Evolutionary conservation across 2,888 invertebrate species (phyloP), one percentile per base, ranked within the genome.

Genomic region (Chaetogeoica ovagalla): DNA sequence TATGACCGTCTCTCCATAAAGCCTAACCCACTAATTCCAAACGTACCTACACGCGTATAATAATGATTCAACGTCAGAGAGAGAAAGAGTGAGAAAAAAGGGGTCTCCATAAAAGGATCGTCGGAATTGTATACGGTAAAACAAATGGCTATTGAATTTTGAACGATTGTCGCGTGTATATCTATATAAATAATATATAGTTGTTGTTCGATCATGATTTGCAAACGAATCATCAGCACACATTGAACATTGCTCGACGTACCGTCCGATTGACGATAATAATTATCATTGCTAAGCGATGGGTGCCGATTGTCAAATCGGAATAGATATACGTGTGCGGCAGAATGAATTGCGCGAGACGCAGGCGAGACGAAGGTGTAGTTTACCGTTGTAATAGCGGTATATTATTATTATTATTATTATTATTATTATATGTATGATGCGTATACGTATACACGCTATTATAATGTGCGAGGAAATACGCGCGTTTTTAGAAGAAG

Each of bases 311-410:
- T 77, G 77, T 77, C 62, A 70, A 57, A 63, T 55, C 21, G 63
- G 71, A 71, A 79, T n/a, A n/a, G n/a, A n/a, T n/a, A n/a, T n/a
- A n/a, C n/a, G n/a, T 55, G 70, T 62, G 79, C 57, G 79, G 52
- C 43, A 57, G 63, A 71, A 63, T 63, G 63, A 79, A 70, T n/a
- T n/a, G n/a, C n/a, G 63, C 70, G 63, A 79, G 52, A 71, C 70
- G 63, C 71, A 52, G 17, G 55, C 63, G 71, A 79, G n/a, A n/a
- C n/a, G 77, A 79, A 79, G 79, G 79, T 79, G 79, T 79, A 79
- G 71, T 79, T 79, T 79, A 79, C 79, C 79, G 79, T 79, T 79
- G 79, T 79, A 79, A 79, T 79, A 79, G 79, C 79, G 79, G 79
- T 79, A 79, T 79, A n/a, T n/a, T n/a, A n/a, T n/a, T n/a, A n/a